A percentile compares a stretch with the other conserved stretches of the same genome.
phyloP scores from a whole-genome alignment of 2,797 vertebrate genomes.

The Syngnathus acus region DNA sequence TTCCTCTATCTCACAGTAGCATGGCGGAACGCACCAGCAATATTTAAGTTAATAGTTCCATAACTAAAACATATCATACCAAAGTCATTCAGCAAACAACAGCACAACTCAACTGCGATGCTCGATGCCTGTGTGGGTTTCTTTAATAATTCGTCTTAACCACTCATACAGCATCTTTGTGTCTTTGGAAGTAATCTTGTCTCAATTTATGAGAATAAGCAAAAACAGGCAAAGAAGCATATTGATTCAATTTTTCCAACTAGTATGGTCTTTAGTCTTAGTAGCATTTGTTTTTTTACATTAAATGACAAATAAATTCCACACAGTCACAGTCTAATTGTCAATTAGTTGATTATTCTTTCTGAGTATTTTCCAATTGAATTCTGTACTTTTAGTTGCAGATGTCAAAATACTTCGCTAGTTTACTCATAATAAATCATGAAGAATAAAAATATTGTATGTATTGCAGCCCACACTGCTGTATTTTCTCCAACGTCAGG shows the following conservation, averaged over 20 bases:
- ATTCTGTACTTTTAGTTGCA: background rate
- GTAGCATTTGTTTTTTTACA: background rate
- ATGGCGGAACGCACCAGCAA: background rate
- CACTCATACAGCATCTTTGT: background rate
- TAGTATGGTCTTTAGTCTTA: background rate
- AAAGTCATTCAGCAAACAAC: background rate
- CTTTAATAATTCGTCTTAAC: background rate
- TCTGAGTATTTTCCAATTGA: background rate
- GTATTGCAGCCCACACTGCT: slow-evolving; percentile 28
- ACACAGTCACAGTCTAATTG: too few species aligned
- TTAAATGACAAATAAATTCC: background rate
- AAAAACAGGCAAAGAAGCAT: background rate
- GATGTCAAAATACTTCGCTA: background rate
- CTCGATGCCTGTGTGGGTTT: background rate
- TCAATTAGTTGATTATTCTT: background rate
- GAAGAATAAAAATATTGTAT: too few species aligned
- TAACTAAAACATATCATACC: background rate
- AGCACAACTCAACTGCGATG: background rate
- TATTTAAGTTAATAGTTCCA: background rate
- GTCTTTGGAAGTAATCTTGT: background rate
- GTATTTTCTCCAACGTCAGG: slow-evolving; percentile 51
- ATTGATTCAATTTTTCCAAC: background rate
- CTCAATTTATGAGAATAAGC: background rate
- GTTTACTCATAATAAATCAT: background rate
- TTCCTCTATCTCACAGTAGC: background rate